phyloP scores from a whole-genome alignment of 2,888 invertebrate species.

The Thecophora atra region DNA sequence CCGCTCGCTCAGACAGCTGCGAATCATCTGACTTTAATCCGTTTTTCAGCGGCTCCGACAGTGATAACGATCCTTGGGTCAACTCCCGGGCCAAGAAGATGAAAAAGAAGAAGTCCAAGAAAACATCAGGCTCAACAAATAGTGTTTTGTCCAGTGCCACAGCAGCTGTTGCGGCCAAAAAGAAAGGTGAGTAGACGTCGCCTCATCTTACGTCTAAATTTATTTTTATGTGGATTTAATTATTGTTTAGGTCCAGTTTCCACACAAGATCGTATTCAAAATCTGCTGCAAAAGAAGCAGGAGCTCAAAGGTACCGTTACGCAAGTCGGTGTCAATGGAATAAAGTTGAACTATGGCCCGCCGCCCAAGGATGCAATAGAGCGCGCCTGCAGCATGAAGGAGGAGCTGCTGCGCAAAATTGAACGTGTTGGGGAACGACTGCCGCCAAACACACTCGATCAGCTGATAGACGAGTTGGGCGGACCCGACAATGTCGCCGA shows the following conservation, averaged over 20 bases:
- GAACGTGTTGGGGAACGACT: conserved; percentile 86
- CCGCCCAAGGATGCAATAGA: conserved; percentile 88
- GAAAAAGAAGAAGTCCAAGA: conserved; percentile 59
- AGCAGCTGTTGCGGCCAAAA: conserved; percentile 47
- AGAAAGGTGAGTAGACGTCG: conserved; percentile 35
- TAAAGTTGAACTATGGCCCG: conserved; percentile 64
- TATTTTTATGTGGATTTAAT: conserved; percentile 5
- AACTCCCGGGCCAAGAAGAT: conserved; percentile 73
- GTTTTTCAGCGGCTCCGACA: conserved; percentile 86
- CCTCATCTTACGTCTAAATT: not conserved
- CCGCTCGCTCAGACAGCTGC: conserved; percentile 68
- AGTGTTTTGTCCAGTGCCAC: conserved; percentile 40
- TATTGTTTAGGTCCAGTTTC: conserved; percentile 63
- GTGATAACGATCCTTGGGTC: conserved; percentile 86
- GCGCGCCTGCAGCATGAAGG: conserved; percentile 91
- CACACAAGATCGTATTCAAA: conserved; percentile 84
- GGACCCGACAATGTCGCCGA: conserved; percentile 98
- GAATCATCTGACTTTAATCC: conserved; percentile 90
- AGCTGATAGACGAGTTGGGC: conserved; percentile 96
- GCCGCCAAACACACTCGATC: conserved; percentile 97
- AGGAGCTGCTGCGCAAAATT: conserved; percentile 84
- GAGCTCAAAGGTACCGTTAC: conserved; percentile 62
- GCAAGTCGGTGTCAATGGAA: conserved; percentile 62
- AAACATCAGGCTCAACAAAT: conserved; percentile 46
- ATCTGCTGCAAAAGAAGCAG: conserved; percentile 70